Conservation (phyloP, 2,888 invertebrate genomes). For the Xanthorhoe spadicearia region DNA sequence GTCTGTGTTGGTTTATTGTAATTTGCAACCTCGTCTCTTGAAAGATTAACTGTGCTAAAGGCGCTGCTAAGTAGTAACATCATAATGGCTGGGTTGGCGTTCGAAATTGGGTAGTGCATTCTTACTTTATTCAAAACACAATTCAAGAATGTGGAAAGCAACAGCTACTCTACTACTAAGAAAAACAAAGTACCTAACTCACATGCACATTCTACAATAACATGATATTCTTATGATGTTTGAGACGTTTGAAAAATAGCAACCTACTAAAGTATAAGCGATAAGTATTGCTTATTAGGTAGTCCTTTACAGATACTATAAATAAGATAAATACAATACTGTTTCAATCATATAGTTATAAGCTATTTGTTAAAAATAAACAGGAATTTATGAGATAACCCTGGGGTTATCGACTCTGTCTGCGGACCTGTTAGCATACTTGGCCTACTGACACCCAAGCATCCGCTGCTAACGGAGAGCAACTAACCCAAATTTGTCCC, state of each 20-base stretch:
- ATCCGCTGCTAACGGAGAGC: conserved; percentile 25
- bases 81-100: background rate
- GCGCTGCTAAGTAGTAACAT: background rate
- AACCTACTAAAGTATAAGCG: no score
- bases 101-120: background rate
- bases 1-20: conserved; percentile 1
- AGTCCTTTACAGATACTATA: no score
- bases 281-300: no score
- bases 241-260: no score
- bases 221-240: no score
- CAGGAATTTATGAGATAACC: conserved; percentile 35
- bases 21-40: background rate
- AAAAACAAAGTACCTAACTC: no score
- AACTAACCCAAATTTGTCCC: conserved; percentile 22
- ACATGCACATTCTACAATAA: no score
- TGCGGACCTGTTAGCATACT: conserved; percentile 14
- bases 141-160: no score
- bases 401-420: conserved; percentile 18
- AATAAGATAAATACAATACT: no score
- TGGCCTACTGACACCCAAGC: conserved; percentile 32
- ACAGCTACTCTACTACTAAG: no score
- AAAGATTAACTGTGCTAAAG: background rate
- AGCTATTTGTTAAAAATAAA: conserved; percentile 15
- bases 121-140: no score
- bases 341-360: background rate